Evolutionary conservation across 1,140 invertebrate genomes (phyloP), one percentile per base, ranked within the genome.

Genomic region (Dolichoris vasculosae): DNA sequence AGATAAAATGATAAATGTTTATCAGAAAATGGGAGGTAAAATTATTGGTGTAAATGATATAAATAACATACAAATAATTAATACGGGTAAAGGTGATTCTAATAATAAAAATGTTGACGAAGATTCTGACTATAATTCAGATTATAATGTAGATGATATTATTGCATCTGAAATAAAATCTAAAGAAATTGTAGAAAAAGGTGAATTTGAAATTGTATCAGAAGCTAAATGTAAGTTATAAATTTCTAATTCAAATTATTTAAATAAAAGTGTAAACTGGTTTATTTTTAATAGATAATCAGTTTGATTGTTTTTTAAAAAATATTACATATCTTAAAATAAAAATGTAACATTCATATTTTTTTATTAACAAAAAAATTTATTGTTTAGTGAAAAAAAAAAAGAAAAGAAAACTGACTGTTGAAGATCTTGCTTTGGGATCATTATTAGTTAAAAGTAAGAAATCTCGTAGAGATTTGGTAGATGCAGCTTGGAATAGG

Each of bases 401-500:
- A 88, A 88, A 96, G 87, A 96, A 95, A 89, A 92, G 95, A n/a
- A 97, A 96, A 90, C 94, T 99, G 87, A 96, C 96, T 88, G 95
- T 97, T 55, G 96, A 97, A 90, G 98, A 98, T 82, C 93, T 99
- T 67, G 98, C 98, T 0, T 90, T 99, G 8, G 98, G 97, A 3
- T 95, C 97, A 0, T 92, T 98, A 90, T 94, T 99, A 92, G 95
- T 97, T 7, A 95, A 97, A 75, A 98, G 97, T 82, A 96, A 96
- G 90, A 99, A 98, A 93, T 95, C 95, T 13, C 97, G 97, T 88
- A 94, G 97, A 46, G 97, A 99, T 90, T 91, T 99, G 17, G 94
- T 96, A 40, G 98, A 99, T 92, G 96, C 94, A 32, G 97, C 95
- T 2, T 99, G 98, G 97, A 99, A 99, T 93, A 95, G 98, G 87